phyloP scores from a whole-genome alignment of 2,797 vertebrate genomes.

The Hephaestus fuliginosus region DNA sequence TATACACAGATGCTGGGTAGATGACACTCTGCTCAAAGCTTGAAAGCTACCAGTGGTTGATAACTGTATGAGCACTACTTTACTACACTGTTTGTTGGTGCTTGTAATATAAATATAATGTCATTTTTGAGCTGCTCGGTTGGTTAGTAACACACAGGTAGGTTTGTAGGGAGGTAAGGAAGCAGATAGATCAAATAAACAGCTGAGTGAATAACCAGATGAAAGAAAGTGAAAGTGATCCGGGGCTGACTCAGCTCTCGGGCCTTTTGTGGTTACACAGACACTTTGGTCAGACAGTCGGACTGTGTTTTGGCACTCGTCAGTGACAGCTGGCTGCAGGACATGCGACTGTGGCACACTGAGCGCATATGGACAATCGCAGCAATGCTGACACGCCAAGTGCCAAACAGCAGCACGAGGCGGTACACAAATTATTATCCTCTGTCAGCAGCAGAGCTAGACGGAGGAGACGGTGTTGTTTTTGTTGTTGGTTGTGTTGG shows the following conservation, averaged over 20 bases:
- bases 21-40: no score
- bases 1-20: no score
- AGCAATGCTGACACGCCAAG: slow-evolving; percentile 71
- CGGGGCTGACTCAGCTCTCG: slow-evolving; percentile 63
- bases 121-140: background rate
- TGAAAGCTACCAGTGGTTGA: no score
- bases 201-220: slow-evolving; percentile 24
- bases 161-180: background rate
- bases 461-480: slow-evolving; percentile 12
- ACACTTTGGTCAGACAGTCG: slow-evolving; percentile 72
- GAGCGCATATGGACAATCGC: slow-evolving; percentile 54
- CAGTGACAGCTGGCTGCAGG: slow-evolving; percentile 65
- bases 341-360: slow-evolving; percentile 56
- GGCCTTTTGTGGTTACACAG: slow-evolving; percentile 61
- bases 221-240: slow-evolving; percentile 63
- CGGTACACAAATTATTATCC: slow-evolving; percentile 61
- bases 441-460: slow-evolving; percentile 62
- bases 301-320: slow-evolving; percentile 61
- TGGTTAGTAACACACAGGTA: background rate
- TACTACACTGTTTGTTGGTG: no score
- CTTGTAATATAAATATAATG: background rate
- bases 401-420: slow-evolving; percentile 68
- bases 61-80: no score
- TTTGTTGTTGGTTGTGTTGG: background rate
- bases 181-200: slow-evolving; percentile 27